These are phyloP conservation scores for Labeo catla DNA, from an alignment of 2,113 vertebrate species.

Conservation along the genomic window DNA sequence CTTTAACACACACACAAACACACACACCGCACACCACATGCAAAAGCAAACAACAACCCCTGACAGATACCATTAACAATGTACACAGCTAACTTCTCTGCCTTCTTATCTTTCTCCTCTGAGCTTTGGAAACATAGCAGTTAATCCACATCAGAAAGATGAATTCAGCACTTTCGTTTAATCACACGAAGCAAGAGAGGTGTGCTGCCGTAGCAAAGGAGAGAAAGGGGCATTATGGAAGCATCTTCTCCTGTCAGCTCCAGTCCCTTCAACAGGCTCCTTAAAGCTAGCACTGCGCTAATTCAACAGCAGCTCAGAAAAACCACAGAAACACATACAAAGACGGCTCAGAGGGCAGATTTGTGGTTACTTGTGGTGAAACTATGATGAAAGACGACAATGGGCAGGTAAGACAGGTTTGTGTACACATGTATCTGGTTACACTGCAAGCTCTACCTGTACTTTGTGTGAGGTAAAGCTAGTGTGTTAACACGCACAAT, in stretches of 20 bases:
- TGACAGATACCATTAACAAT: conserved; percentile 26
- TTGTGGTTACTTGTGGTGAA: not conserved
- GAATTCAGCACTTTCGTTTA: conserved; percentile 27
- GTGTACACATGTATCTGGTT: not conserved
- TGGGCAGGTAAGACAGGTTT: not conserved
- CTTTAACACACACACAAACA: conserved; percentile 24
- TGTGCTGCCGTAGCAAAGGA: conserved; percentile 28
- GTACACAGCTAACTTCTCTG: not conserved
- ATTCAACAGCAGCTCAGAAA: conserved; percentile 27
- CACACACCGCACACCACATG: not conserved
- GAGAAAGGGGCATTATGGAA: conserved; percentile 19
- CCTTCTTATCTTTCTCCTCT: not conserved
- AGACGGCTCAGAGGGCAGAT: not conserved
- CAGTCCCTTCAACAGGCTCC: conserved; percentile 43
- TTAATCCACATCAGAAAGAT: conserved; percentile 43
- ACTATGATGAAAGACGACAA: not conserved
- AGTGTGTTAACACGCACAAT: not conserved
- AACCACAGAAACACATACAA: conserved; percentile 5
- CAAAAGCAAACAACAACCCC: conserved; percentile 7
- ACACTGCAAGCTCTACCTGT: not conserved
- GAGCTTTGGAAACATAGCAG: not conserved
- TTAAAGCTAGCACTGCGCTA: conserved; percentile 38
- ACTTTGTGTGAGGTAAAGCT: not conserved
- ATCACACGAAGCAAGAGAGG: conserved; percentile 41
- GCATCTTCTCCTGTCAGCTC: conserved; percentile 47